phyloP scores from a whole-genome alignment of 2,113 vertebrate species.

The Ptilonorhynchus violaceus region DNA sequence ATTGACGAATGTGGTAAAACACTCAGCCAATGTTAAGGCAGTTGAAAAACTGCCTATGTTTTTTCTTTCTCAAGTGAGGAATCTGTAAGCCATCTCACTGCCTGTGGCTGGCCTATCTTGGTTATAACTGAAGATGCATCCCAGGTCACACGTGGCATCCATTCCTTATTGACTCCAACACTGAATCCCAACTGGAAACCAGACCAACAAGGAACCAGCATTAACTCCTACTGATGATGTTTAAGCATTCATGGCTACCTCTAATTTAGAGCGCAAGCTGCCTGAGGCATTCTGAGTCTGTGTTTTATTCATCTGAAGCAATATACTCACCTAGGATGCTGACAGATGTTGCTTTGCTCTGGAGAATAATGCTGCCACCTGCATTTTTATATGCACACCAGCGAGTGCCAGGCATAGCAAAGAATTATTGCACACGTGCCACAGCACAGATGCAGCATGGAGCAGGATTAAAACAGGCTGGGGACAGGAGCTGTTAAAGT shows the following conservation, averaged over 20 bases:
- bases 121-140: background rate
- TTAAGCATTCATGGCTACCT: background rate
- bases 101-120: background rate
- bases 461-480: background rate
- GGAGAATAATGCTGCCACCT: constrained; percentile 2
- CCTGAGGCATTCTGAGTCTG: background rate
- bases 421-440: background rate
- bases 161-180: background rate
- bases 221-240: background rate
- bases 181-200: background rate
- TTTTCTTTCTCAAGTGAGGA: background rate
- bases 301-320: background rate
- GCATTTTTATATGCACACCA: background rate
- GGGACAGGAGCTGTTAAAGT: background rate
- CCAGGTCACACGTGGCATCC: background rate
- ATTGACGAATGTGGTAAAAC: background rate
- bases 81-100: background rate
- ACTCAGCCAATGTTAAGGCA: background rate
- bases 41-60: background rate
- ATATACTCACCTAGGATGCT: constrained; percentile 1
- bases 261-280: background rate
- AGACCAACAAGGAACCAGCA: background rate
- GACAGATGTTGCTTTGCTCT: background rate
- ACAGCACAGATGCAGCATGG: background rate
- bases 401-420: background rate